Evolutionary conservation across 2,888 invertebrate genomes (phyloP), one percentile per base, ranked within the genome.

Genomic region (Machimus atricapillus): DNA sequence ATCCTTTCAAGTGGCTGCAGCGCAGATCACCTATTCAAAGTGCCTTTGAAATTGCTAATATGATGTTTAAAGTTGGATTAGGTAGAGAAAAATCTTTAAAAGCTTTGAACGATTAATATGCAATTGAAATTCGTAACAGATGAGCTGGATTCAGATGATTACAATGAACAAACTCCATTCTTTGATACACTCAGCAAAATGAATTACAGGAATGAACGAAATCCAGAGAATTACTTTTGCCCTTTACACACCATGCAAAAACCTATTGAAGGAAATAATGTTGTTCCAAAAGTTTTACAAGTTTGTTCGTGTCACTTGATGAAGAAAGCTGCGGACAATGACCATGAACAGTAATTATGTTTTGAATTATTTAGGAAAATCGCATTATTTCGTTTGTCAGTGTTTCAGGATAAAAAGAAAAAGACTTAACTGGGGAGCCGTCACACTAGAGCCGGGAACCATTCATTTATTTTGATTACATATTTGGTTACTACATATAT

Each of bases 31-130:
- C 85, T 37, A 79, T 88, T n/a, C 87, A 88, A 74, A 87, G 87
- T 79, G 87, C 86, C 40, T 81, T 88, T 74, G 87, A 88, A 85
- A 83, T 89, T 27, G 85, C 87, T 31, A 88, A 88, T 78, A 87
- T 88, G 76, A 87, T 89, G 56, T 77, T 88, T 12, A 89, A 88
- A 31, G 86, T 88, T 46, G 88, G 86, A 31, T 73, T 87, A 78
- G 88, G 88, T 87, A 87, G 23, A 23, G 74, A 66, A 23, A 66
- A 23, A 66, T 66, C 23, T 27, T 23, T 66, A 14, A 66, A 66
- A 27, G 1, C 19, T 66, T n/a, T 66, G 19, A 7, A 19, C 27
- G 27, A 23, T 66, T 66, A 66, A 66, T 66, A 66, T 66, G 27
- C 66, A 66, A 66, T 66, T 27, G 23, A 27, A 66, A 66, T 66